Percentiles rank a stretch among this genome's conserved stretches.
These are phyloP conservation scores for Nomada fabriciana DNA, from an alignment of 2,888 invertebrate genomes.

Conservation along the genomic window DNA sequence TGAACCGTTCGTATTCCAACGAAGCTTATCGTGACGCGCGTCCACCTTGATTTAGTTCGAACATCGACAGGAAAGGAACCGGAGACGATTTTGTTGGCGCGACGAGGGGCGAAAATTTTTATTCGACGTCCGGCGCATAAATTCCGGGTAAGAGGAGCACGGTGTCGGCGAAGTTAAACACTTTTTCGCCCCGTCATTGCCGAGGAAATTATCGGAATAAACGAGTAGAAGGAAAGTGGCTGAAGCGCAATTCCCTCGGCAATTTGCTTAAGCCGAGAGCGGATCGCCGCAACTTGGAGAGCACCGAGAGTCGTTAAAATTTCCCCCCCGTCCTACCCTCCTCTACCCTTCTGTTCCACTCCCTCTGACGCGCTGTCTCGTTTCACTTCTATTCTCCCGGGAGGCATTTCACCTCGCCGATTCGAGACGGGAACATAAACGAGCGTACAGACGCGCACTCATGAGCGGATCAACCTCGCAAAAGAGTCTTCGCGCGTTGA, in stretches of 20 bases:
- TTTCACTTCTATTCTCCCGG: constrained; percentile 25
- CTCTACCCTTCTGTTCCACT: constrained; percentile 1
- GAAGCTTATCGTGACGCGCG: not conserved
- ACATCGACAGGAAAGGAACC: not conserved
- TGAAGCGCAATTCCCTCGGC: constrained; percentile 68
- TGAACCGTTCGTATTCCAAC: not conserved
- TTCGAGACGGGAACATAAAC: constrained; percentile 61
- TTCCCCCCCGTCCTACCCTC: constrained; percentile 26
- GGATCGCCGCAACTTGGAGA: constrained; percentile 67
- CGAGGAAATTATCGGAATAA: constrained; percentile 69
- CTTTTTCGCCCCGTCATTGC: constrained; percentile 50
- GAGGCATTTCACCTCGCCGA: constrained; percentile 58
- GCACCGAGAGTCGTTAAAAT: constrained; percentile 72
- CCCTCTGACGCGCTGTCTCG: not conserved
- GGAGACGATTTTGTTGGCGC: not conserved
- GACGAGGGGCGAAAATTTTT: not conserved
- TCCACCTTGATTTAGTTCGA: not conserved
- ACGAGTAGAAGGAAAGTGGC: constrained; percentile 67
- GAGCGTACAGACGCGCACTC: constrained; percentile 49
- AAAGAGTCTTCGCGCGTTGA: not conserved
- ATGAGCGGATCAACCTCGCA: constrained; percentile 44
- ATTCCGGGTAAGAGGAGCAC: constrained; percentile 26
- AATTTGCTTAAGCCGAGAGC: constrained; percentile 72
- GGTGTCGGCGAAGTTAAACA: constrained; percentile 37
- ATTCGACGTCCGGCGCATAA: constrained; percentile 22